Base-by-base conservation (phyloP, 2,797 vertebrate genomes). In the Synanceia verrucosa region DNA sequence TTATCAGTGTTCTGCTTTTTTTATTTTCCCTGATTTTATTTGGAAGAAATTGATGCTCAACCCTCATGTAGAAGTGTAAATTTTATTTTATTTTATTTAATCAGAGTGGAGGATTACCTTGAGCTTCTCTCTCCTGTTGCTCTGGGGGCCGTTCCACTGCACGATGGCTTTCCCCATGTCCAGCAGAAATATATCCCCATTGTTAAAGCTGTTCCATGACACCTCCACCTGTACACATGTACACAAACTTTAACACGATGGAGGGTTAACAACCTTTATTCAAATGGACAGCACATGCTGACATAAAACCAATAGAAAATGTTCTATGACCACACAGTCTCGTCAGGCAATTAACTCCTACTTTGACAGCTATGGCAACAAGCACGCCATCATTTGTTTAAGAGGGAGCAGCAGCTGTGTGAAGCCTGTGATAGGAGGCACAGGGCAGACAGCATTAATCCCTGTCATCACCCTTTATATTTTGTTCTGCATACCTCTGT, bases 141-240 rank as follows among this genome's bases (percentile, higher is more conserved):
- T 96, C 62, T 90, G 92, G n/a, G 95, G 95, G 3, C 96, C 95
- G 0, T 97, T 97, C 96, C 96, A 98, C 83, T 97, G 97, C 81
- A 97, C 93, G 12, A 98, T 94, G 69, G 93, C 92, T 81, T 97
- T 97, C 9, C 96, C 97, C 1, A 96, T 92, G 73, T 98, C 97
- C 91, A 98, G 83, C 58, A 98, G 84, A 81, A 97, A 98, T 52
- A 96, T 94, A 6, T 97, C 97, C 0, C 96, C 96, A 4, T 86
- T 94, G 85, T 97, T 98, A 76, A 97, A 96, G 73, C 95, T 97
- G 85, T 88, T 94, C 97, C 97, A 98, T 18, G 96, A 96, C 65
- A 97, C 86, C 0, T 95, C 94, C 60, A 96, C 96, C 96, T 96
- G 83, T 57, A 74, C 12, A 56, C 6, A 16, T 1, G 39, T 19